Conservation (phyloP, 30 jellyfish, hydroid and myxozoan genomes). For the Phacellophora camtschatica region DNA sequence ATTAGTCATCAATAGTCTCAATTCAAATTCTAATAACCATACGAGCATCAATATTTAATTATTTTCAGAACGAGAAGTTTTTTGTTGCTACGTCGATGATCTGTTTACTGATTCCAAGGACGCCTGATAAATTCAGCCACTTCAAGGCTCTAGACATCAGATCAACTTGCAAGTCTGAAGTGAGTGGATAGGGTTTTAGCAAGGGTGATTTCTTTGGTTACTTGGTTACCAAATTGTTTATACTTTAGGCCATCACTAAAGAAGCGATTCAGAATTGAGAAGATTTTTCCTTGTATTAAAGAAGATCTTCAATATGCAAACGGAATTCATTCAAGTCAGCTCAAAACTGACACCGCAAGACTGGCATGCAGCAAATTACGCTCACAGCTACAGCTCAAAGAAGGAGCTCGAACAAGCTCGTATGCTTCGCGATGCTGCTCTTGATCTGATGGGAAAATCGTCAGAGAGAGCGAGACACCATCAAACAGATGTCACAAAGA, state of each 20-base stretch:
- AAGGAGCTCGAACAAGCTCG: slow-evolving; percentile 53
- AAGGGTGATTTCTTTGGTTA: not conserved
- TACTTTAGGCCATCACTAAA: not conserved
- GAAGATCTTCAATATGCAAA: slow-evolving; percentile 61
- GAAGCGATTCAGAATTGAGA: too few species aligned
- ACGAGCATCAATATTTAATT: slow-evolving; percentile 49
- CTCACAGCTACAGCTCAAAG: slow-evolving; percentile 56
- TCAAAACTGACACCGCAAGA: slow-evolving; percentile 68
- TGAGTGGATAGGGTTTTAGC: not conserved
- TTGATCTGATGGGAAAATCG: slow-evolving; percentile 41
- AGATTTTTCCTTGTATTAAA: too few species aligned
- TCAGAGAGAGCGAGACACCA: slow-evolving; percentile 51
- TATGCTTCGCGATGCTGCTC: slow-evolving; percentile 53
- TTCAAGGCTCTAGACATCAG: not conserved
- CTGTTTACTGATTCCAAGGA: slow-evolving; percentile 32
- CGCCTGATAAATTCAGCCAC: not conserved
- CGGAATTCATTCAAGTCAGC: slow-evolving; percentile 49
- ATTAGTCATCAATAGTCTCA: slow-evolving; percentile 3
- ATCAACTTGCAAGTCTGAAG: not conserved
- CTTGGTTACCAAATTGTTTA: slow-evolving; percentile 32
- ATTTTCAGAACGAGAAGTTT: not conserved
- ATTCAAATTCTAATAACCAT: not conserved
- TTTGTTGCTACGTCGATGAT: slow-evolving; percentile 57
- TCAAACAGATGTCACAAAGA: slow-evolving; percentile 49
- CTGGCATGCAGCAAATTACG: slow-evolving; percentile 64